These are phyloP conservation scores for Copidosoma floridanum DNA, from an alignment of 1,140 invertebrate species.

Conservation along the genomic window DNA sequence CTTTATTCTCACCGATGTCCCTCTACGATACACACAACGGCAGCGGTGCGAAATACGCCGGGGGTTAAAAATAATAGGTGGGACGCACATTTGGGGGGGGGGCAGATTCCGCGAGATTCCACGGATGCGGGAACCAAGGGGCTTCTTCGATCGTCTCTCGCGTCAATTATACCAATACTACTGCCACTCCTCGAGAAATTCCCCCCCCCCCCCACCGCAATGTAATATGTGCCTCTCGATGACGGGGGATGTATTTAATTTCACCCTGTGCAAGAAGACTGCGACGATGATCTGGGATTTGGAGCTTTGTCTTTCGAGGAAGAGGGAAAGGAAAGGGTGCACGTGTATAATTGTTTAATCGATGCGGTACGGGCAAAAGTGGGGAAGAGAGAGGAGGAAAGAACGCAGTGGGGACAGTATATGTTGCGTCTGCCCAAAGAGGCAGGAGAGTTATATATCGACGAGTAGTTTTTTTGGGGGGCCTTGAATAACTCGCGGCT, in stretches of 20 bases:
- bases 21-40: slow-evolving; percentile 23
- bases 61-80: slow-evolving; percentile 51
- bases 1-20: slow-evolving; percentile 25
- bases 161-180: slow-evolving; percentile 21
- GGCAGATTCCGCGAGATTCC: slow-evolving; percentile 20
- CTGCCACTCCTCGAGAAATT: no score
- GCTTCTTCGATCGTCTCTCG: slow-evolving; percentile 29
- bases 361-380: slow-evolving; percentile 19
- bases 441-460: no score
- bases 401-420: neutral
- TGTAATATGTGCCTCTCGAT: neutral
- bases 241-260: no score
- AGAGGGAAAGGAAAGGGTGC: no score
- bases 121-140: no score
- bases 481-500: neutral
- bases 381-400: no score
- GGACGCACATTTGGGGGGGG: neutral
- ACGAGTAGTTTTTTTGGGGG: neutral
- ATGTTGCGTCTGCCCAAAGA: neutral
- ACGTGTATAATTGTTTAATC: slow-evolving; percentile 24
- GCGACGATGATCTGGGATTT: neutral
- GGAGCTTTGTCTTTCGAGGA: no score
- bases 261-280: neutral
- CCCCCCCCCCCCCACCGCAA: neutral
- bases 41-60: slow-evolving; percentile 38